Evolutionary conservation across 1,140 invertebrate species (phyloP).

Genomic region (Drosophila kohkoa): DNA sequence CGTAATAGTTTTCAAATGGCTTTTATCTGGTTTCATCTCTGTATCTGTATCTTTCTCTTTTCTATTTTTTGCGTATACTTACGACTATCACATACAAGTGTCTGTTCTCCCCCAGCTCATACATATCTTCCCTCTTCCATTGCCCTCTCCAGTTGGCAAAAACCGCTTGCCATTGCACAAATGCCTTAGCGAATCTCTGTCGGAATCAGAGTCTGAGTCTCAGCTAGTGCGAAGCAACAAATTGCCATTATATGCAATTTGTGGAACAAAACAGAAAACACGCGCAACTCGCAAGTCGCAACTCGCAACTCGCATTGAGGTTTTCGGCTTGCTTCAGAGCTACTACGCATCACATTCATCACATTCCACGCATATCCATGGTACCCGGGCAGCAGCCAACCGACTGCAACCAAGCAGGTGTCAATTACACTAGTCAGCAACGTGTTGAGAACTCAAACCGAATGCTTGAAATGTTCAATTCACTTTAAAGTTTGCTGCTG

Average conservation of each 20-base stretch:
- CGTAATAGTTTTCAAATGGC: slow-evolving; percentile 82
- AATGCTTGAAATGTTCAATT: slow-evolving; percentile 4
- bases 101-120: slow-evolving; percentile 1
- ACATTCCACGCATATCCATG: slow-evolving; percentile 25
- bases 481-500: not conserved
- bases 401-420: slow-evolving; percentile 33
- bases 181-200: slow-evolving; percentile 37
- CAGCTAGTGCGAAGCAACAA: slow-evolving; percentile 38
- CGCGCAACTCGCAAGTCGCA: slow-evolving; percentile 22
- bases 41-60: not conserved
- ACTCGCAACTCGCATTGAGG: slow-evolving; percentile 42
- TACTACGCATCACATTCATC: slow-evolving; percentile 18
- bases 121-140: slow-evolving; percentile 1
- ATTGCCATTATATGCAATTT: slow-evolving; percentile 69
- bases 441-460: not conserved
- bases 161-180: slow-evolving; percentile 61
- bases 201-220: not conserved
- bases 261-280: slow-evolving; percentile 43
- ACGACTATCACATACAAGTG: slow-evolving; percentile 60
- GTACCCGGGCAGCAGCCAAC: not conserved
- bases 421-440: slow-evolving; percentile 38
- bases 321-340: slow-evolving; percentile 15
- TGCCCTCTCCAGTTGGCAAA: slow-evolving; percentile 9
- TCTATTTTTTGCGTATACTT: slow-evolving; percentile 23
- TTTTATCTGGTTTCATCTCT: slow-evolving; percentile 56